Evolutionary conservation across 2,113 vertebrate species (phyloP).

Genomic region (Collichthys lucidus): DNA sequence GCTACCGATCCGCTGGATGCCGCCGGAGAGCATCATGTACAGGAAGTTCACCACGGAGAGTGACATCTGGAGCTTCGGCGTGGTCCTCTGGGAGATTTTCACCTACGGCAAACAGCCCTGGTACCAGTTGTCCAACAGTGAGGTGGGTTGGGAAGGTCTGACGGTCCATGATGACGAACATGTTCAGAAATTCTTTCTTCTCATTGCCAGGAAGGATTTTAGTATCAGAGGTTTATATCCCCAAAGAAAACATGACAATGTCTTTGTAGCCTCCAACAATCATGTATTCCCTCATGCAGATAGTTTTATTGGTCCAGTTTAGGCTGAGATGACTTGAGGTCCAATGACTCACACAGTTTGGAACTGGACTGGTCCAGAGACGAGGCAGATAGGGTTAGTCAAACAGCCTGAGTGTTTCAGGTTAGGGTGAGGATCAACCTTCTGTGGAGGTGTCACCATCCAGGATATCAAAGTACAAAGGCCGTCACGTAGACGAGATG

Average conservation of each 20-base stretch:
- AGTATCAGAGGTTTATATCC: too few relatives aligned
- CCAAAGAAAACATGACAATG: neutral
- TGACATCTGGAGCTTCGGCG: conserved; percentile 97
- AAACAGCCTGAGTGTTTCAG: too few relatives aligned
- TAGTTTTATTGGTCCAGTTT: too few relatives aligned
- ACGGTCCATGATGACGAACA: neutral
- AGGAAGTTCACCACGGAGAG: conserved; percentile 97
- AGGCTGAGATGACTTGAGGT: too few relatives aligned
- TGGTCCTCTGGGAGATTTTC: conserved; percentile 99
- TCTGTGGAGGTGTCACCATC: too few relatives aligned
- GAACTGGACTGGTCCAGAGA: too few relatives aligned
- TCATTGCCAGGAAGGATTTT: neutral
- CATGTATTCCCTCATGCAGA: too few relatives aligned
- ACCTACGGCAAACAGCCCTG: conserved; percentile 97
- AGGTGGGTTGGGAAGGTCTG: conserved; percentile 81
- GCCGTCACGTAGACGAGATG: too few relatives aligned
- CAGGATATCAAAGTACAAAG: too few relatives aligned
- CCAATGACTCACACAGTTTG: too few relatives aligned
- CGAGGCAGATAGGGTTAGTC: too few relatives aligned
- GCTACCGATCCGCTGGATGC: conserved; percentile 99
- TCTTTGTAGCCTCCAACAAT: neutral
- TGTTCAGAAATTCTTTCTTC: neutral
- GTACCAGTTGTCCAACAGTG: conserved; percentile 97
- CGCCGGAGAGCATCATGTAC: conserved; percentile 97
- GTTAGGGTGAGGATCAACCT: too few relatives aligned